Evolutionary conservation across 2,113 vertebrate species (phyloP).

Genomic region (Crotalus tigris): DNA sequence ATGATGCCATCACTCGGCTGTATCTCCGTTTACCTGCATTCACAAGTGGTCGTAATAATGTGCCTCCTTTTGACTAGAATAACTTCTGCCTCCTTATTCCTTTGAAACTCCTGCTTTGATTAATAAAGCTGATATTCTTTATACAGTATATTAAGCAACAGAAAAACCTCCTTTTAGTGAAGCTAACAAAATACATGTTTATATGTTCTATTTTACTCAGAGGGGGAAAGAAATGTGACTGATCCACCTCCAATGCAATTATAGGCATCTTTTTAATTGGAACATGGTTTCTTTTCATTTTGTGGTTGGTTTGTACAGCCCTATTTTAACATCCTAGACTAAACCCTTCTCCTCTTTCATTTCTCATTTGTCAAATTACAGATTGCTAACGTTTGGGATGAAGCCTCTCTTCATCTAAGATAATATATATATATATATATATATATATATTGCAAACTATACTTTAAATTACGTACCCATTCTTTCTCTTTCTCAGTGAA

Average conservation of each 20-base stretch:
- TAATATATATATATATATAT: background rate
- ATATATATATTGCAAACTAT: background rate
- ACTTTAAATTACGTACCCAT: background rate
- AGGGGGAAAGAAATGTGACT: background rate
- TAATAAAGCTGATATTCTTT: background rate
- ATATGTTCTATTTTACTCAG: background rate
- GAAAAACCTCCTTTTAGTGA: fast-evolving
- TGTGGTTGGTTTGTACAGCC: background rate
- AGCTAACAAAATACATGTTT: fast-evolving
- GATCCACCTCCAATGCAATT: background rate
- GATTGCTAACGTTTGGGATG: background rate
- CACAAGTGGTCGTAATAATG: background rate
- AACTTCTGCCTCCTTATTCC: background rate
- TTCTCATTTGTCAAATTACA: background rate
- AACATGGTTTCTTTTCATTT: background rate
- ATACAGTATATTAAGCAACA: fast-evolving
- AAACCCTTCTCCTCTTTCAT: background rate
- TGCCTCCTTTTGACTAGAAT: background rate
- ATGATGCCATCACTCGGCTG: background rate
- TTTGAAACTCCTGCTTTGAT: background rate
- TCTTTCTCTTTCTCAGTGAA: background rate
- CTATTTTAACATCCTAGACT: background rate
- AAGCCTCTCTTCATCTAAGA: background rate
- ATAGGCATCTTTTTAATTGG: background rate
- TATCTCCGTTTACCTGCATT: background rate